Base-by-base conservation (phyloP, 2,797 vertebrate species). In the Alosa sapidissima region DNA sequence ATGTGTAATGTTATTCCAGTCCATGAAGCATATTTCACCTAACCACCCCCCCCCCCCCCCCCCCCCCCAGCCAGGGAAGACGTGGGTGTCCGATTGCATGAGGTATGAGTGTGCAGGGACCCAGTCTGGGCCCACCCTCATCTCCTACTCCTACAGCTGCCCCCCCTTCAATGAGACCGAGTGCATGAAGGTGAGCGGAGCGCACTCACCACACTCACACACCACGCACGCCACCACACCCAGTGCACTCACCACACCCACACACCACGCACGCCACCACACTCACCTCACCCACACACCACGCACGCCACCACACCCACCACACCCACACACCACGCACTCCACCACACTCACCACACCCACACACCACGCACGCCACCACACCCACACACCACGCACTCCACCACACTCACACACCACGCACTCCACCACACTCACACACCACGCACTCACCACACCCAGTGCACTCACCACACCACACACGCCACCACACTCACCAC, bases 131-230 rank as follows among this genome's bases (percentile, higher is more conserved):
- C 93, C 97, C 0, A 95, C 98, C n/a, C 94, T 98, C 51, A 92
- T 99, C 90, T 95, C 96, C 60, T 97, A 97, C 47, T 93, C 96
- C 87, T 95, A 96, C 93, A 97, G 96, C 94, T 99, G 98, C 90
- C 98, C 98, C 0, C 98, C 97, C 0, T 98, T 99, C 90, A 99
- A 99, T 2, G 97, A 99, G 91, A 97, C 97, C 0, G 97, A 98
- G 89, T 99, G 98, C 86, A 93, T 95, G 90, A 99, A 99, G 98
- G 98, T 99, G 88, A 94, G 96, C 91, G 82, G 13, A 51, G 41
- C 52, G 13, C 16, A 41, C 41, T 41, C 19, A 58, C 55, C 55
- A 58, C 55, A 21, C 19, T 5, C 5, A 5, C 52, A 16, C 14
- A 16, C 52, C 52, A 16, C 52, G 21, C 55, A 58, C 55, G 0